Evolutionary conservation across 2,113 vertebrate species (phyloP).

Genomic region (Trochalopteron elliotii): DNA sequence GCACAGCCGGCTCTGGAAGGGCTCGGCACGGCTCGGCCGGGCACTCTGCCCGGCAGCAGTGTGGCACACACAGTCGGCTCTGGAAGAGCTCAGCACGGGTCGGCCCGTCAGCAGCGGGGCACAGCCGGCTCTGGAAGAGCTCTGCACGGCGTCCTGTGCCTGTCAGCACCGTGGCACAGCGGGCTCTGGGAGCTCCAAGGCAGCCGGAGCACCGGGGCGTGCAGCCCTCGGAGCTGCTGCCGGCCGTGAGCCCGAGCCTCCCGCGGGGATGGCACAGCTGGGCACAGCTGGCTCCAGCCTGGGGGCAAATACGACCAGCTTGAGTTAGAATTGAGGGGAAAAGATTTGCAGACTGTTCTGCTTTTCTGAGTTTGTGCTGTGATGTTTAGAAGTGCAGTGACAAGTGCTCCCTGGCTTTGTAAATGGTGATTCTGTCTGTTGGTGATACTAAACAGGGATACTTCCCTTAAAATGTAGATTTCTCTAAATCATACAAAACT

Average conservation of each 20-base stretch:
- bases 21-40: no score
- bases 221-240: neutral
- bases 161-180: neutral
- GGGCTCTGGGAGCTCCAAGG: neutral
- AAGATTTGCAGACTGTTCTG: neutral
- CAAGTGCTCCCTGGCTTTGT: neutral
- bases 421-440: neutral
- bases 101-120: no score
- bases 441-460: neutral
- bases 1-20: no score
- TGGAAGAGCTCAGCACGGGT: no score
- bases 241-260: neutral
- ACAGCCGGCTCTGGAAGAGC: no score
- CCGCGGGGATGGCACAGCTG: neutral
- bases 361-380: neutral
- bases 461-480: neutral
- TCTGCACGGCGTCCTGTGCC: neutral
- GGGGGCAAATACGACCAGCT: rapidly evolving
- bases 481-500: neutral
- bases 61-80: neutral
- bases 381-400: neutral
- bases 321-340: neutral
- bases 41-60: no score
- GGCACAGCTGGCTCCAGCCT: neutral
- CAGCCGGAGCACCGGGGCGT: neutral